phyloP scores from a whole-genome alignment of 2,797 vertebrate species.

The Chelon auratus region DNA sequence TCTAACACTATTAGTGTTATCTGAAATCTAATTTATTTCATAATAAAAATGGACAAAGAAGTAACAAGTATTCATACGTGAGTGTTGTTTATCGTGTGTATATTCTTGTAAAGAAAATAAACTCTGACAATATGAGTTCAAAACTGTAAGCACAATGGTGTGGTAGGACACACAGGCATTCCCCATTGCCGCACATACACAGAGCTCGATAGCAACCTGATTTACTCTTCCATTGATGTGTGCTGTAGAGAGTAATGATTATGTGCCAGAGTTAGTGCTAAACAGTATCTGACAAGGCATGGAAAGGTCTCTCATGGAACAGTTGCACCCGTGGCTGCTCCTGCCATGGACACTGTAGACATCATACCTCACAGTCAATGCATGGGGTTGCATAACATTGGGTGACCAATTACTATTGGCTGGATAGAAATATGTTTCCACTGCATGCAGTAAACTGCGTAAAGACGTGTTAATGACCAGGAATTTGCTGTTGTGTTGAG shows the following conservation, averaged over 20 bases:
- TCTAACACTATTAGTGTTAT: slow-evolving; percentile 34
- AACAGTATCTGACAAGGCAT: slow-evolving; percentile 82
- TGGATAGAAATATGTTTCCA: slow-evolving; percentile 66
- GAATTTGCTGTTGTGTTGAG: background rate
- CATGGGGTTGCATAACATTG: slow-evolving; percentile 71
- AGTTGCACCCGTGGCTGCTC: slow-evolving; percentile 61
- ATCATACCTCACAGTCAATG: slow-evolving; percentile 70
- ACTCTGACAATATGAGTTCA: slow-evolving; percentile 3
- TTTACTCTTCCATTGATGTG: slow-evolving; percentile 80
- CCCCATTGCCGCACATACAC: slow-evolving; percentile 67
- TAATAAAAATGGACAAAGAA: background rate
- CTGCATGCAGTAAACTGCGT: slow-evolving; percentile 22
- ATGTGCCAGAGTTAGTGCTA: slow-evolving; percentile 81
- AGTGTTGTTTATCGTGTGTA: background rate
- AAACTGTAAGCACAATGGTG: slow-evolving; percentile 42
- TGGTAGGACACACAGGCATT: slow-evolving; percentile 46
- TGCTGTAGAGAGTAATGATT: slow-evolving; percentile 83
- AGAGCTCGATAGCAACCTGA: slow-evolving; percentile 80
- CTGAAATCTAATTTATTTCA: slow-evolving; percentile 20
- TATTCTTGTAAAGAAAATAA: slow-evolving; percentile 28
- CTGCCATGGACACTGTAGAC: slow-evolving; percentile 59
- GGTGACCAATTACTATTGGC: slow-evolving; percentile 50
- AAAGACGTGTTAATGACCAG: slow-evolving; percentile 18
- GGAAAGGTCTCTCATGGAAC: slow-evolving; percentile 79
- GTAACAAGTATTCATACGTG: background rate